A percentile compares a stretch with the other conserved stretches of the same genome.
These are phyloP conservation scores for Zelostemma sp. DNA, from an alignment of 1,140 invertebrate genomes.

Conservation along the genomic window DNA sequence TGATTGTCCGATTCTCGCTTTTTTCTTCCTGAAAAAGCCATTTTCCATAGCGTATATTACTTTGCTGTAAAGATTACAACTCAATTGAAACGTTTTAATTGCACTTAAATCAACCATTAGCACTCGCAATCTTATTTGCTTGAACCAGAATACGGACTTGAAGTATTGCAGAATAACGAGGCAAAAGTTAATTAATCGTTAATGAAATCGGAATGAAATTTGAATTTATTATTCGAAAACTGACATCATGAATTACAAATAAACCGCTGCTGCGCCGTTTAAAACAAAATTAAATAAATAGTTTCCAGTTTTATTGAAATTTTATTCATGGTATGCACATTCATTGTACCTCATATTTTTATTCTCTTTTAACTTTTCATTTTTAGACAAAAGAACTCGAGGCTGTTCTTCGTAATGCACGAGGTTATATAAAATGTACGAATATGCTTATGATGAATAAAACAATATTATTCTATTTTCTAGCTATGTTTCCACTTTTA, in stretches of 20 bases:
- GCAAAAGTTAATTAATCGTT: neutral
- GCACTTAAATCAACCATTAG: no score
- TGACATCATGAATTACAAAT: neutral
- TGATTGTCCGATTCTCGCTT: slow-evolving; percentile 84
- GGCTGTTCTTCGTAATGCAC: neutral
- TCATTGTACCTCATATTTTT: slow-evolving; percentile 4
- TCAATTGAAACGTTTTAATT: neutral
- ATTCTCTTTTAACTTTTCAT: neutral
- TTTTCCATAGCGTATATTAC: slow-evolving; percentile 5
- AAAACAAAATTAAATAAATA: slow-evolving; percentile 2
- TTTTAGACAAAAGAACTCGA: neutral
- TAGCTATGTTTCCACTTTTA: neutral
- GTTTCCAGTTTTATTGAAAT: slow-evolving; percentile 1
- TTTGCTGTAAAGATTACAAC: neutral
- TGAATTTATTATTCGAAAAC: neutral
- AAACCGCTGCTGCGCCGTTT: neutral
- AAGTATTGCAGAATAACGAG: neutral
- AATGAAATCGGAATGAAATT: neutral
- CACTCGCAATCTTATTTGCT: no score
- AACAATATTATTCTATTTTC: neutral
- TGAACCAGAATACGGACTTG: neutral
- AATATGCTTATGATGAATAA: neutral
- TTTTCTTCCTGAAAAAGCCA: slow-evolving; percentile 78
- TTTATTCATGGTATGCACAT: slow-evolving; percentile 3
- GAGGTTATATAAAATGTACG: neutral